Conservation (phyloP, 2,797 vertebrate genomes). For the Scolopax bukidnonensis region DNA sequence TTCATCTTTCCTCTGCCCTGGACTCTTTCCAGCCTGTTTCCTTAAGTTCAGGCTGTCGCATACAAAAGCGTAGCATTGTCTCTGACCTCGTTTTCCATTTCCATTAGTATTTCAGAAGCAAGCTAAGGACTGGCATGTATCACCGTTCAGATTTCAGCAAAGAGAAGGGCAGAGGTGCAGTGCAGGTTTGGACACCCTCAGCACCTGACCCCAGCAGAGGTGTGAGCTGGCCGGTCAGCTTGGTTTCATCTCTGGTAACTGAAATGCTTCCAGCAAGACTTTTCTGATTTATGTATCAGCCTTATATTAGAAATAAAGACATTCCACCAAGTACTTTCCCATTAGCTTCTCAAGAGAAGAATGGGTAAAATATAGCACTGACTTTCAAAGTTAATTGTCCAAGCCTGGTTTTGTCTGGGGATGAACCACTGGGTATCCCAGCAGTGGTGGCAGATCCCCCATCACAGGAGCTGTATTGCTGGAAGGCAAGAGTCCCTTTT, state of each 20-base stretch:
- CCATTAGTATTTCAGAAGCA: background rate
- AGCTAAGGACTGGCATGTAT: background rate
- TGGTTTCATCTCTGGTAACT: background rate
- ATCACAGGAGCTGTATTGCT: background rate
- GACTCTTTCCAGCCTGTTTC: constrained; percentile 1
- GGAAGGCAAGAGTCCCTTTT: background rate
- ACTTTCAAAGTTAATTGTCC: background rate
- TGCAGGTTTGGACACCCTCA: background rate
- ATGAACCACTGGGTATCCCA: background rate
- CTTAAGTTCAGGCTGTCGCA: background rate
- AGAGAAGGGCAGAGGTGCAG: background rate
- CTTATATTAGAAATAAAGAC: background rate
- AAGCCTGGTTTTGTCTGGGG: background rate
- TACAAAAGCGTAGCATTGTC: background rate
- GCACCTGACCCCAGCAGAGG: background rate
- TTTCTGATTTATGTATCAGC: background rate
- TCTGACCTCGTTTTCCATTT: background rate
- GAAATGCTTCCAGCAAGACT: background rate
- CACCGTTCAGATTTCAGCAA: background rate
- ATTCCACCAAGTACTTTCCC: background rate
- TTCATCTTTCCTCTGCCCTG: constrained; percentile 3
- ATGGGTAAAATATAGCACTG: background rate
- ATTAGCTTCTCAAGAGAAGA: background rate
- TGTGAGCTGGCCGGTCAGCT: background rate
- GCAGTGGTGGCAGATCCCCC: background rate